These are phyloP conservation scores for Cercopithecus mitis DNA, from an alignment of 2,797 vertebrate genomes.

Conservation along the genomic window DNA sequence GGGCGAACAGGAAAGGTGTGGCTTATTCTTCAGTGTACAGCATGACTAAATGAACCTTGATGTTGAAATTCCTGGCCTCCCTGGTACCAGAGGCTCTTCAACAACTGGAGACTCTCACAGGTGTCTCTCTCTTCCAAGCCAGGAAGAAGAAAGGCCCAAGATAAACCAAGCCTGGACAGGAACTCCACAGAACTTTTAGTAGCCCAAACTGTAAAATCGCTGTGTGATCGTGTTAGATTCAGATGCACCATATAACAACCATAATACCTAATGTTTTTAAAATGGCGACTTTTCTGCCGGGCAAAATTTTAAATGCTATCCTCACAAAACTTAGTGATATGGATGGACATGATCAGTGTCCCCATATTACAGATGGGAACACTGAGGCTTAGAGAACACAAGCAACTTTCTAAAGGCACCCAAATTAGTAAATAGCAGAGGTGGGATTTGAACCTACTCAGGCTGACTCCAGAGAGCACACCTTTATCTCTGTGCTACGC, in stretches of 20 bases:
- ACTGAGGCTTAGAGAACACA: background rate
- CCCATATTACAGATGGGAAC: background rate
- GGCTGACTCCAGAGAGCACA: background rate
- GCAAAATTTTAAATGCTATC: background rate
- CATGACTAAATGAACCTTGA: fast-evolving
- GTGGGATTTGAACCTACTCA: background rate
- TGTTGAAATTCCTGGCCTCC: background rate
- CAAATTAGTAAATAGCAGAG: background rate
- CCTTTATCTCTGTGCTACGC: fast-evolving
- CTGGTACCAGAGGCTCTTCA: background rate
- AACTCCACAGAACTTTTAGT: background rate
- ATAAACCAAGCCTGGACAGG: background rate
- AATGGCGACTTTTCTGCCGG: background rate
- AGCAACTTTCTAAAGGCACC: background rate
- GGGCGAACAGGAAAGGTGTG: background rate
- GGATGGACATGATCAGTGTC: background rate
- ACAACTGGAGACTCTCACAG: background rate
- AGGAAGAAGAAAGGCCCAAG: background rate
- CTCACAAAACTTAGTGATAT: background rate
- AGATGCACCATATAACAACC: background rate
- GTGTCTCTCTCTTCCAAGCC: background rate
- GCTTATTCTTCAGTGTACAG: background rate
- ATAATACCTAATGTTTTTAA: background rate
- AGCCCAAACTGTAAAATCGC: background rate
- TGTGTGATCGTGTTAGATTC: background rate